Base-by-base conservation (phyloP, 2,888 invertebrate species). In the Halocaridina rubra region DNA sequence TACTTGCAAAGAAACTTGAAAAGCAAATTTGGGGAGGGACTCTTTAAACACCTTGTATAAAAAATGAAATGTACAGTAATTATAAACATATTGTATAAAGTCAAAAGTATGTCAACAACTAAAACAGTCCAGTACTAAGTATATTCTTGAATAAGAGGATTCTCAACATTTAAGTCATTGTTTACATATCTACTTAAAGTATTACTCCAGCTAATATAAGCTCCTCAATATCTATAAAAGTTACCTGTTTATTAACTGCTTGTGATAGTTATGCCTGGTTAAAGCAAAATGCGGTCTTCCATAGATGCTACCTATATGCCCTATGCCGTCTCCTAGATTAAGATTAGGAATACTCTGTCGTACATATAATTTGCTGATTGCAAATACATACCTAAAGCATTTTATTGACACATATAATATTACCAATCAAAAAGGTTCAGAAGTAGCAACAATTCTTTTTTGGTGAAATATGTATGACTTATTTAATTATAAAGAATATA, bases 211-310 rank as follows among this genome's bases (percentile, higher is more conserved):
- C 64, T 16, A 81, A 22, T 61, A 46, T n/a, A n/a, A n/a, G n/a
- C 29, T 81, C 19, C 46, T 64, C 39, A 39, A 72, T 32, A 64
- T 67, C 32, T 67, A 67, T 67, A 75, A 64, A 67, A 19, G 7
- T 16, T 27, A 8, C 30, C 75, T 67, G 67, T 76, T 67, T 39
- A 24, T 32, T 57, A 76, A 82, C 82, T 82, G 82, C 82, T 76
- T 82, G 82, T 82, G 82, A 82, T 82, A 82, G 82, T 76, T 57
- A 77, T 75, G 82, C 82, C 82, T 82, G 82, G 77, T 77, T 69
- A 82, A 67, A 71, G 75, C 22, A 77, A 82, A 76, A 82, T 77
- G 33, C 32, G 72, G 82, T 82, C 82, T 82, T 82, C 82, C 82
- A 82, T 82, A 82, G 69, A 33, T 82, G 19, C 16, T n/a, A n/a